These are phyloP conservation scores for Crossaster papposus DNA, from an alignment of 53 echinoderm and acorn worm species.

Conservation along the genomic window DNA sequence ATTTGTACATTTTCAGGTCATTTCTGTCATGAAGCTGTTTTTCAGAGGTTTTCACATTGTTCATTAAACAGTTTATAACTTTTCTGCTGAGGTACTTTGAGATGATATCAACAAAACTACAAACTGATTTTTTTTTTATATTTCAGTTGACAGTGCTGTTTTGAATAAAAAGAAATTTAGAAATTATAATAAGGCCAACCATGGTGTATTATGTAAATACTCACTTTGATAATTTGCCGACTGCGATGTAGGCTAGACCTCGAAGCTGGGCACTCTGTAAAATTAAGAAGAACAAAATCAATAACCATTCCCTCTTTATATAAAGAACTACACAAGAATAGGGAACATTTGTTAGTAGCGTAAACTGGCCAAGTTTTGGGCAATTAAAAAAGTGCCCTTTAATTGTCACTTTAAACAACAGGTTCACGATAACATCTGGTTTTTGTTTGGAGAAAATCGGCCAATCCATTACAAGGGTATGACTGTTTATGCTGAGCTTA, in stretches of 20 bases:
- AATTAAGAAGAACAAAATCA: neutral
- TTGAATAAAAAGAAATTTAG: neutral
- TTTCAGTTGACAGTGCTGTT: too few species aligned
- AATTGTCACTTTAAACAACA: too few species aligned
- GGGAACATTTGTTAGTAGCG: too few species aligned
- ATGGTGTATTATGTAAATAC: neutral
- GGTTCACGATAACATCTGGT: too few species aligned
- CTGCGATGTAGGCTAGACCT: constrained; percentile 87
- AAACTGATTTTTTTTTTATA: neutral
- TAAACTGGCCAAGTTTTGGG: too few species aligned
- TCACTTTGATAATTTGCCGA: constrained; percentile 92
- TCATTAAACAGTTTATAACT: neutral
- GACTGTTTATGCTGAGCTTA: too few species aligned
- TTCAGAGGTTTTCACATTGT: neutral
- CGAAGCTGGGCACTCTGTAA: constrained; percentile 84
- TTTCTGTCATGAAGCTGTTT: neutral
- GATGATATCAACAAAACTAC: neutral
- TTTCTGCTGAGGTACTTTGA: neutral
- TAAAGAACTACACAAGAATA: neutral
- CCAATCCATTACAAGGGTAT: too few species aligned
- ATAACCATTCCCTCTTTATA: neutral
- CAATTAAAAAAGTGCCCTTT: too few species aligned
- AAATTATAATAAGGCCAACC: neutral
- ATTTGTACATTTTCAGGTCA: too few species aligned
- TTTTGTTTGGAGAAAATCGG: too few species aligned